Base-by-base conservation (phyloP, 2,888 invertebrate genomes). In the Boloria euphrosyne region DNA sequence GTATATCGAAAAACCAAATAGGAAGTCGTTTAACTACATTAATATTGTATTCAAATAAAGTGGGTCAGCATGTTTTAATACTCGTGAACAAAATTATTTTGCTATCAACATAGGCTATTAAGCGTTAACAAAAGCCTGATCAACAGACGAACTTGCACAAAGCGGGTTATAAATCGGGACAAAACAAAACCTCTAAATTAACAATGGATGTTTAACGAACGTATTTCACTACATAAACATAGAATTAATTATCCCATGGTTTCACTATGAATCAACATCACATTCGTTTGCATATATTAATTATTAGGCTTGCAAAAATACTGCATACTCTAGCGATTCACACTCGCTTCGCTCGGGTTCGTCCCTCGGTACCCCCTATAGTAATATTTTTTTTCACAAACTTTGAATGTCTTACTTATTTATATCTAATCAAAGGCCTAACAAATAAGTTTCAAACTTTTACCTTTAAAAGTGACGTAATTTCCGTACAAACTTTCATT, bases 151-250 rank as follows among this genome's bases (percentile, higher is more conserved):
- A 70, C 61, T 66, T 38, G 46, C 60, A 70, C 70, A 70, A 70
- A 70, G 68, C 61, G 52, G 63, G 67, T 68, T 71, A 71, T 72
- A 73, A 72, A 72, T 72, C 62, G 67, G 60, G 44, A 65, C 62
- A 67, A 63, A 69, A 71, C 71, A 73, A 71, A 70, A 71, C 70
- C 62, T 61, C 67, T 66, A 67, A 70, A 69, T 69, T 66, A 70
- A 73, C 73, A 74, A 70, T 71, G 66, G 67, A 69, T 71, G 68
- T 73, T 72, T 71, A 71, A 71, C 68, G 67, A 74, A 72, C 71
- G 69, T 70, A 74, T 71, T 71, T 67, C 68, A 62, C 54, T 69
- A 70, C 62, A 71, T 69, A 73, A 73, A 73, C 68, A 73, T 16
- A 51, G 70, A 66, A 71, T 73, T 71, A 69, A 73, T 74, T 71